These are phyloP conservation scores for Neostethus bicornis DNA, from an alignment of 2,797 vertebrate genomes.

Conservation along the genomic window DNA sequence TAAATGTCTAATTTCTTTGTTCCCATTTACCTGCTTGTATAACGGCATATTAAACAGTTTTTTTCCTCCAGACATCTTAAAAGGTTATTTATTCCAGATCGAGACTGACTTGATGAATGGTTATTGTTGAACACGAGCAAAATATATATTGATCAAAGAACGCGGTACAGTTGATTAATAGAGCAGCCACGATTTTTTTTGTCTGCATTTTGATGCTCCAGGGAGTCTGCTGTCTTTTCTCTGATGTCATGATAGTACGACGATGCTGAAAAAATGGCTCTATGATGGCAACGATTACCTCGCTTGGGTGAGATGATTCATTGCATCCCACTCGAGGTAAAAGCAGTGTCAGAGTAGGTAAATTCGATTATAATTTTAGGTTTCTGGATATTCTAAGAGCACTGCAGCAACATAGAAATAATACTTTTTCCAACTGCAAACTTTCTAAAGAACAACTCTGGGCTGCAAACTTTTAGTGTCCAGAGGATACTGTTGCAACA, in stretches of 20 bases:
- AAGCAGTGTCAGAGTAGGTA: slow-evolving; percentile 45
- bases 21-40: slow-evolving; percentile 3
- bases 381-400: slow-evolving; percentile 1
- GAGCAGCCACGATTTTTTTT: slow-evolving; percentile 43
- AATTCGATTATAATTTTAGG: slow-evolving; percentile 47
- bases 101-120: slow-evolving; percentile 74
- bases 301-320: slow-evolving; percentile 53
- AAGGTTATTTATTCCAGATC: slow-evolving; percentile 43
- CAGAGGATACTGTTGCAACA: slow-evolving; percentile 50
- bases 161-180: slow-evolving; percentile 71
- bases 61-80: slow-evolving; percentile 55
- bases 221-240: slow-evolving; percentile 60
- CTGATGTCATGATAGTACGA: slow-evolving; percentile 54
- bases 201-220: slow-evolving; percentile 60
- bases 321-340: slow-evolving; percentile 27
- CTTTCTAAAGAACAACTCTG: slow-evolving; percentile 47
- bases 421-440: slow-evolving; percentile 43
- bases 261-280: slow-evolving; percentile 25
- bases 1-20: neutral
- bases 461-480: slow-evolving; percentile 47
- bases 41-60: slow-evolving; percentile 46
- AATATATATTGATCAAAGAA: slow-evolving; percentile 75
- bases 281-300: slow-evolving; percentile 37
- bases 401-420: slow-evolving; percentile 8
- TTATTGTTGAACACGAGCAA: slow-evolving; percentile 76